These are phyloP conservation scores for Ramphastos sulfuratus DNA, from an alignment of 2,113 vertebrate genomes.

Conservation along the genomic window DNA sequence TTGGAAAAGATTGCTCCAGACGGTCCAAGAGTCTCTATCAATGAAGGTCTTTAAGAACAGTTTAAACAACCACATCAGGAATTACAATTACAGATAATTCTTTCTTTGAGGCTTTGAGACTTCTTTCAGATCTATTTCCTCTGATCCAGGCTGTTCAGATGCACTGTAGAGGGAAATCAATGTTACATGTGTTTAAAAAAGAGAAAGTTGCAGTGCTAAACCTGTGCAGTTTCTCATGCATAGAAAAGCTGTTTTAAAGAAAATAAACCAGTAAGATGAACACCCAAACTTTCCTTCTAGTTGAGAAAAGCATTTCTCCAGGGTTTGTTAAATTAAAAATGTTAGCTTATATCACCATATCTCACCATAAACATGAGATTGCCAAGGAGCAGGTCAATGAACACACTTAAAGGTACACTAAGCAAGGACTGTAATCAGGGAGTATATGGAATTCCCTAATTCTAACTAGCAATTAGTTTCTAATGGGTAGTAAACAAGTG, in stretches of 20 bases:
- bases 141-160: background rate
- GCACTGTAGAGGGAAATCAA: background rate
- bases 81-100: background rate
- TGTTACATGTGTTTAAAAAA: background rate
- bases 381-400: background rate
- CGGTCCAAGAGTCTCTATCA: background rate
- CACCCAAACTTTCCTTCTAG: background rate
- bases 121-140: slow-evolving; percentile 2
- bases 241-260: background rate
- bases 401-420: background rate
- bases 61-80: background rate
- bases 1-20: background rate
- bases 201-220: background rate
- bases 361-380: background rate
- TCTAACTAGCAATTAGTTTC: background rate
- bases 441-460: background rate
- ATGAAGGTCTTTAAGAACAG: background rate
- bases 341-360: background rate
- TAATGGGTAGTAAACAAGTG: background rate
- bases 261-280: background rate
- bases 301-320: background rate
- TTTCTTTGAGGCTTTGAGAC: background rate
- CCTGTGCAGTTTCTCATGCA: background rate
- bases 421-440: background rate
- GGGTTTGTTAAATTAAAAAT: background rate